Evolutionary conservation across 2,797 vertebrate genomes (phyloP), one percentile per base, ranked within the genome.

Genomic region (Phataginus tricuspis): DNA sequence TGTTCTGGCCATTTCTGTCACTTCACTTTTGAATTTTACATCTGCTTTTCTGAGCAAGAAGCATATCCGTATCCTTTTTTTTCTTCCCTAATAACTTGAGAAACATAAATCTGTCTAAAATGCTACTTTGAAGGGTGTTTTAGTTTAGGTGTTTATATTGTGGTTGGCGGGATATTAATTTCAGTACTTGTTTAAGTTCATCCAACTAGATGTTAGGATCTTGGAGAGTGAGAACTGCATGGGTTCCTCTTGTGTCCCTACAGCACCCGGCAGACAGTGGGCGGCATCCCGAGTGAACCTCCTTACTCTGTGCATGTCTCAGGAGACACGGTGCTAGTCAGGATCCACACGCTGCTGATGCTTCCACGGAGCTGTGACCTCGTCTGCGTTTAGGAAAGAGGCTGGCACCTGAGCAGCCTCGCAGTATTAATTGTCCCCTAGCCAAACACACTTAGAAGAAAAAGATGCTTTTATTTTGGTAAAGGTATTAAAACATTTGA

Each of bases 201-300:
- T 19, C 45, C 10, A 14, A 4, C 14, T 27, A n/a, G 37, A 7
- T 29, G 25, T 11, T 4, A 5, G 15, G 16, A 7, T 37, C 39
- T 7, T 5, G 18, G 49, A 49, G 31, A 39, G 23, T 1, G 7
- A 42, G 23, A 3, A 19, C 19, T 5, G 57, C 9, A 42, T 1
- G 9, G 8, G n/a, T 16, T 4, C 16, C 2, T 4, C 12, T 8
- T 1, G 0, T 11, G 42, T 61, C 42, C 49, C 9, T 19, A 1
- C 1, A 1, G 55, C 61, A 2, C 14, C 15, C 0, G 11, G 21
- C 8, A 18, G 15, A 6, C 14, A 2, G 5, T 19, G 11, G 1
- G 8, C 1, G 4, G 1, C 0, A 4, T 15, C n/a, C 1, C 12
- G 37, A 29, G 1, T 7, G 3, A 10, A 2, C 61, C 74, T 12